Percentiles rank a stretch among this genome's conserved stretches.
phyloP scores from a whole-genome alignment of 2,888 invertebrate species.

The Amblyjoppa fuscipennis region DNA sequence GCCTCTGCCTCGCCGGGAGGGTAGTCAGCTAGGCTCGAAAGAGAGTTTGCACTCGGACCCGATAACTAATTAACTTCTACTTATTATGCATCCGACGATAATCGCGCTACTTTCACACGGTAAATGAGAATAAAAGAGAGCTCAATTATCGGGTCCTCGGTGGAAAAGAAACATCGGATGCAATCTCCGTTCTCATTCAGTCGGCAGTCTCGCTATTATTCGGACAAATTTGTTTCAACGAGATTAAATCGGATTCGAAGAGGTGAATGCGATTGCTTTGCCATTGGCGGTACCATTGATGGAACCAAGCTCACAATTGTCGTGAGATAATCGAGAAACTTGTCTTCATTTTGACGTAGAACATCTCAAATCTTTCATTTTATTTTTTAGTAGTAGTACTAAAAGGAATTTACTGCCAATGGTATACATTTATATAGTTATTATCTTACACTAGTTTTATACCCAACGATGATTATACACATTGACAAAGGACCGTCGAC shows the following conservation, averaged over 20 bases:
- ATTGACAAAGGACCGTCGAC: too few relatives aligned
- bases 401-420: too few relatives aligned
- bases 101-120: slow-evolving; percentile 35
- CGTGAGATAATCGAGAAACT: too few relatives aligned
- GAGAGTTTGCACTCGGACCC: slow-evolving; percentile 22
- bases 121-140: slow-evolving; percentile 8
- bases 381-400: too few relatives aligned
- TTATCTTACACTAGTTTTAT: too few relatives aligned
- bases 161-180: slow-evolving; percentile 4
- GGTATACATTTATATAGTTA: too few relatives aligned
- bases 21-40: background rate
- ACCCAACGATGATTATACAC: too few relatives aligned
- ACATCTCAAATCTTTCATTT: too few relatives aligned
- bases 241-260: background rate
- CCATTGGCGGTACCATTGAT: too few relatives aligned
- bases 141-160: slow-evolving; percentile 10
- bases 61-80: slow-evolving; percentile 46
- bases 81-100: slow-evolving; percentile 48
- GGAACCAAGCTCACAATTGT: too few relatives aligned
- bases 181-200: background rate
- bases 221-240: background rate
- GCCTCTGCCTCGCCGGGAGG: slow-evolving; percentile 2
- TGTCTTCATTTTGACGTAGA: too few relatives aligned
- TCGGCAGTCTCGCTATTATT: background rate
- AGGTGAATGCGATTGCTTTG: background rate